Percentiles rank a stretch among this genome's conserved stretches.
phyloP scores from a whole-genome alignment of 2,888 invertebrate species.

The Cosmorhoe ocellata region DNA sequence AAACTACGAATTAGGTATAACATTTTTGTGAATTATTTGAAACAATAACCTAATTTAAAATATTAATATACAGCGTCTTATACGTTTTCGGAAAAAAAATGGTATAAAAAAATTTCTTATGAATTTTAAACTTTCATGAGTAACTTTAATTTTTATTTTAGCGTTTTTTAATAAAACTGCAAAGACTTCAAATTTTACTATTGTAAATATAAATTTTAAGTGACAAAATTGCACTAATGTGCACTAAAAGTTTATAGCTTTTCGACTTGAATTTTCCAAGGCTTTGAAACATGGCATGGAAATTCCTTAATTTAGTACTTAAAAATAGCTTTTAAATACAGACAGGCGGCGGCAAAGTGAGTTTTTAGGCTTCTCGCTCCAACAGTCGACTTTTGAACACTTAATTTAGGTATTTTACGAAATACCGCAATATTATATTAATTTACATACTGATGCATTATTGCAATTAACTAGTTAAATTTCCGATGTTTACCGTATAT shows the following conservation, averaged over 20 bases:
- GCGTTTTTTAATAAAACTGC: too few species aligned
- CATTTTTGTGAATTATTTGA: not conserved
- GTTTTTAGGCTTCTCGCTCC: slow-evolving; percentile 29
- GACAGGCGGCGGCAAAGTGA: slow-evolving; percentile 21
- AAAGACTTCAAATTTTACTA: too few species aligned
- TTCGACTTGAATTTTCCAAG: not conserved
- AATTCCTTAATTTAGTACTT: slow-evolving; percentile 27
- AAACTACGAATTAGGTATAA: slow-evolving; percentile 2
- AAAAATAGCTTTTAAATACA: slow-evolving; percentile 19
- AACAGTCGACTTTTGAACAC: slow-evolving; percentile 28
- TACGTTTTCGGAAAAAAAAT: too few species aligned
- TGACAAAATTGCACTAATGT: too few species aligned
- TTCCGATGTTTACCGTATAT: slow-evolving; percentile 21
- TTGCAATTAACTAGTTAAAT: slow-evolving; percentile 35
- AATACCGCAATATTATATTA: slow-evolving; percentile 51
- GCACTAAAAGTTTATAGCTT: too few species aligned
- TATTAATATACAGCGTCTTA: too few species aligned
- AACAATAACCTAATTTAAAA: too few species aligned
- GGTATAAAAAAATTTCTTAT: too few species aligned
- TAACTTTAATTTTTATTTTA: too few species aligned
- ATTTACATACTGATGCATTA: slow-evolving; percentile 43
- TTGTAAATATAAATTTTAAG: too few species aligned
- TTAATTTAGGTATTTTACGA: slow-evolving; percentile 58
- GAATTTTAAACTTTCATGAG: too few species aligned
- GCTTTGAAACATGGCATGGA: slow-evolving; percentile 12